phyloP scores from a whole-genome alignment of 1,140 invertebrate genomes.

The Episyrphus balteatus region DNA sequence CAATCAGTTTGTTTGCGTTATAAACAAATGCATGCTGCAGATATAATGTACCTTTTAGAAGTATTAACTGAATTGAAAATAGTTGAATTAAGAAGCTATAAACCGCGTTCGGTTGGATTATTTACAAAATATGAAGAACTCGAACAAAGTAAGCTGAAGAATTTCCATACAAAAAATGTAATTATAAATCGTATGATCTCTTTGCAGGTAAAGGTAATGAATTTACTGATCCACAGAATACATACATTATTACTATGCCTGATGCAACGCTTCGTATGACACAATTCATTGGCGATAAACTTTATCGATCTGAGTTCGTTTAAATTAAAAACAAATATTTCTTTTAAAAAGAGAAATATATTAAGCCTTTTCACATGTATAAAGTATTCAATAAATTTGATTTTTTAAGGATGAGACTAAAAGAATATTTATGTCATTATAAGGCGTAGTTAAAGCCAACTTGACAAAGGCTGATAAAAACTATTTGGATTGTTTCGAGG shows the following conservation, averaged over 20 bases:
- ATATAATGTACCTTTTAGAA: conserved; percentile 26
- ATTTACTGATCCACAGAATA: conserved; percentile 34
- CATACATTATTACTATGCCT: conserved; percentile 37
- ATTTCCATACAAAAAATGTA: neutral
- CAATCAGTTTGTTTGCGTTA: conserved; percentile 44
- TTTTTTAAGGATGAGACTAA: no score
- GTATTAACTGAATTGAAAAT: conserved; percentile 26
- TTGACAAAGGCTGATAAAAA: no score
- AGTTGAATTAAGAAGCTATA: conserved; percentile 22
- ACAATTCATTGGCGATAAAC: no score
- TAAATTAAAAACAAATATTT: no score
- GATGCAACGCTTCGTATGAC: no score
- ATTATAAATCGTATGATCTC: neutral
- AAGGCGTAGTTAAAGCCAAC: no score
- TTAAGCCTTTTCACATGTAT: no score
- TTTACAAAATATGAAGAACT: conserved; percentile 21
- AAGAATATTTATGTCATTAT: no score
- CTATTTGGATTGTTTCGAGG: no score
- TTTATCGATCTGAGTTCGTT: no score
- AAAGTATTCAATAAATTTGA: no score
- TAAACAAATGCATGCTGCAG: conserved; percentile 33
- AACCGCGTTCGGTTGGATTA: conserved; percentile 23
- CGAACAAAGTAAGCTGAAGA: neutral
- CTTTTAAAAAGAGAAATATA: no score
- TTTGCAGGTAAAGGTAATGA: conserved; percentile 10